A percentile compares a stretch with the other conserved stretches of the same genome.
phyloP scores from a whole-genome alignment of 2,888 invertebrate species.

The Dorcus parallelipipedus region DNA sequence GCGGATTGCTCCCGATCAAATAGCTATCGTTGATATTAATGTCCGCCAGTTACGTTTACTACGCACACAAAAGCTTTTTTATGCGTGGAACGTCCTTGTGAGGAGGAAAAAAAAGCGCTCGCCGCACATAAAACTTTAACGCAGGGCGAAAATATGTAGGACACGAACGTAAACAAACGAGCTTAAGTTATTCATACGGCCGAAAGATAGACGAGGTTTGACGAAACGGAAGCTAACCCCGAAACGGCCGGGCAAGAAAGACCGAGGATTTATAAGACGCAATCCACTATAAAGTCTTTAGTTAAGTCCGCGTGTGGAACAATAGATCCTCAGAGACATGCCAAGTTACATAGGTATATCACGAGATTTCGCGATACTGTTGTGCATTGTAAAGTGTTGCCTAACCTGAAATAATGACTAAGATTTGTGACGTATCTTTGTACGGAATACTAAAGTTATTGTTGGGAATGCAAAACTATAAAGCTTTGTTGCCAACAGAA shows the following conservation, averaged over 20 bases:
- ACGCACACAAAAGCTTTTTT: neutral
- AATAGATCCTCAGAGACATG: conserved; percentile 42
- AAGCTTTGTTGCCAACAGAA: no score
- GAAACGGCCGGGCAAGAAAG: conserved; percentile 34
- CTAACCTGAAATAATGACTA: conserved; percentile 46
- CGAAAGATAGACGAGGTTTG: conserved; percentile 39
- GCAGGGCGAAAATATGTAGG: no score
- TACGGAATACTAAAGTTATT: conserved; percentile 40
- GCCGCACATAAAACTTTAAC: no score
- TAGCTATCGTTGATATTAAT: conserved; percentile 33
- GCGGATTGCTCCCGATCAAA: conserved; percentile 40
- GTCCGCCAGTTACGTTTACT: conserved; percentile 5
- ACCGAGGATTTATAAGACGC: conserved; percentile 46
- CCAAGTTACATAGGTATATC: conserved; percentile 44
- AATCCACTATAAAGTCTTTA: conserved; percentile 48
- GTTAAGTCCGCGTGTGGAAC: conserved; percentile 40
- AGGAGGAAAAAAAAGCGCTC: no score
- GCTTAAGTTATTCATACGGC: neutral
- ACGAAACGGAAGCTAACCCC: conserved; percentile 46
- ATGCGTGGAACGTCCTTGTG: neutral
- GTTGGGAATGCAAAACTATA: conserved; percentile 20
- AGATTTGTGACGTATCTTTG: conserved; percentile 45
- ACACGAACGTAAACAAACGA: neutral
- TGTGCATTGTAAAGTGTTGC: conserved; percentile 39
- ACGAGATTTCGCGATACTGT: conserved; percentile 38